phyloP scores from a whole-genome alignment of 2,888 invertebrate genomes.

The Neocrepidodera transversa region DNA sequence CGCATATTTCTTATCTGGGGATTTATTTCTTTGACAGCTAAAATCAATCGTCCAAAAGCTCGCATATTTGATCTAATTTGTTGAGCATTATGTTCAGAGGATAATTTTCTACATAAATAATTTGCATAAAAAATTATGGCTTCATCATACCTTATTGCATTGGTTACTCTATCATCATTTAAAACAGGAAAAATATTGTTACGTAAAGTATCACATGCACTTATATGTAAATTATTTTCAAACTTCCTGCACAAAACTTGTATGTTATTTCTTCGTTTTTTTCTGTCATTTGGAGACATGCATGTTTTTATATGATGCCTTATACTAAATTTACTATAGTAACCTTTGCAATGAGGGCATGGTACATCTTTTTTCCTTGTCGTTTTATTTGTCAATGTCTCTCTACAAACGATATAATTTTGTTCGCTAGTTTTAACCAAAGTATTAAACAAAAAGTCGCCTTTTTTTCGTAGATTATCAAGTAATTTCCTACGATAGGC shows the following conservation, averaged over 20 bases:
- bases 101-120: constrained; percentile 25
- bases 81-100: constrained; percentile 17
- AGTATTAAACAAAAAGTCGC: constrained; percentile 16
- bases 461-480: constrained; percentile 15
- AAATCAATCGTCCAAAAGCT: too few species aligned
- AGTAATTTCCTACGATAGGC: neutral
- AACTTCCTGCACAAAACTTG: constrained; percentile 16
- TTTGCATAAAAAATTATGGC: constrained; percentile 16
- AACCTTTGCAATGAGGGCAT: constrained; percentile 17
- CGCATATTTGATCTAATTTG: constrained; percentile 26
- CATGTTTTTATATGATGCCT: constrained; percentile 22
- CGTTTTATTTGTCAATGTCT: neutral
- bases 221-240: constrained; percentile 16
- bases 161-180: constrained; percentile 24
- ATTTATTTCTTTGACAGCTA: constrained; percentile 20
- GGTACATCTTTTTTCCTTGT: constrained; percentile 15
- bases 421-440: constrained; percentile 3
- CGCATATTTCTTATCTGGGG: constrained; percentile 13
- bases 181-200: constrained; percentile 10
- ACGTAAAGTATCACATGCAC: constrained; percentile 4
- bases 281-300: constrained; percentile 2
- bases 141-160: constrained; percentile 19
- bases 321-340: constrained; percentile 14
- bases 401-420: constrained; percentile 13
- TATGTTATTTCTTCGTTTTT: constrained; percentile 10